Evolutionary conservation across 37 sponge, comb jelly and placozoan genomes (phyloP).

Genomic region (Corticium candelabrum): DNA sequence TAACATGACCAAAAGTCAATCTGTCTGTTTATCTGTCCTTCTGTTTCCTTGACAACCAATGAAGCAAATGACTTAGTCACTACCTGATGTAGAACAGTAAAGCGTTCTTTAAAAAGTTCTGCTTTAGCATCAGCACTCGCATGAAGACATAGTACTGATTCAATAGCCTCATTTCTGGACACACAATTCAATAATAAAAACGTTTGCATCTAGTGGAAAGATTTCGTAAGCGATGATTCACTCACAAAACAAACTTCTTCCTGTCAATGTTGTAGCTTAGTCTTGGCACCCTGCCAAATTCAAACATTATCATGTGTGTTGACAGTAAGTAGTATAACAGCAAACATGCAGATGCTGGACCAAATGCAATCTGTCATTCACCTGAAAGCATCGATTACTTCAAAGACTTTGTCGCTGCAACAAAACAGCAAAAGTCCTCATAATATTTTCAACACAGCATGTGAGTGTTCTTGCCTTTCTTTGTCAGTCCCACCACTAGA

Average conservation of each 20-base stretch:
- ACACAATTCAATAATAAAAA: neutral
- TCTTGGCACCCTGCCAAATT: slow-evolving; percentile 37
- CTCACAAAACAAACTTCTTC: slow-evolving; percentile 67
- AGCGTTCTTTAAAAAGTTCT: slow-evolving; percentile 53
- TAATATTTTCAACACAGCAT: neutral
- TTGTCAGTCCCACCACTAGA: neutral
- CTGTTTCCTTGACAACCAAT: neutral
- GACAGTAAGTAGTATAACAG: too few species aligned
- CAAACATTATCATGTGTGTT: too few species aligned
- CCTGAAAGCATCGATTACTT: neutral
- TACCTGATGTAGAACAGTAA: slow-evolving; percentile 56
- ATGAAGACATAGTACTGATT: neutral
- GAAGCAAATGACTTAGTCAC: neutral
- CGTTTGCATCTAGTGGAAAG: neutral
- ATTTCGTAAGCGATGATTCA: slow-evolving; percentile 13
- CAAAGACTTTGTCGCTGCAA: neutral
- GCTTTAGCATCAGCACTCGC: slow-evolving; percentile 29
- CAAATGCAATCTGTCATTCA: too few species aligned
- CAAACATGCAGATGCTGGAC: too few species aligned
- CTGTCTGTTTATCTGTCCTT: neutral
- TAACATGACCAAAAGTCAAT: neutral
- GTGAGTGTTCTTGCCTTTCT: neutral
- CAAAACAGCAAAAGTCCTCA: neutral
- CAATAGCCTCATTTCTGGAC: neutral
- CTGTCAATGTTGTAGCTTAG: slow-evolving; percentile 69